Percentiles rank a stretch among this genome's conserved stretches.
Evolutionary conservation across 2,797 vertebrate species (phyloP).

Genomic region (Gallinago stenura): DNA sequence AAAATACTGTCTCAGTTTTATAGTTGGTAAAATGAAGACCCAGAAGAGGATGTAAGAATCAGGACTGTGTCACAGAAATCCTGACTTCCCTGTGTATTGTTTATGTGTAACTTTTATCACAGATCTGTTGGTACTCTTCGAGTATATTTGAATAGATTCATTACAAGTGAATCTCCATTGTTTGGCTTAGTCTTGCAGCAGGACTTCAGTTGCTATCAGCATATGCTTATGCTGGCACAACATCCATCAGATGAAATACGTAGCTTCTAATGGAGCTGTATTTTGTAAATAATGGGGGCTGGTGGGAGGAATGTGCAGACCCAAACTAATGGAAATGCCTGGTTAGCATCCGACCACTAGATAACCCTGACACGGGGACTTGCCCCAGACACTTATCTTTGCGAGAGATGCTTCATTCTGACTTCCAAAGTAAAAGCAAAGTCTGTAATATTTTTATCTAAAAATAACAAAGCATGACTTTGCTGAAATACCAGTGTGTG

Average conservation of each 20-base stretch:
- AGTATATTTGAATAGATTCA: fast-evolving
- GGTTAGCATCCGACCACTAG: constrained; percentile 4
- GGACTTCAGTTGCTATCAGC: neutral
- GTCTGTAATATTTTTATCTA: constrained; percentile 40
- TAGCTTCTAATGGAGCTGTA: neutral
- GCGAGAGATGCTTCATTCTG: neutral
- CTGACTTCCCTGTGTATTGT: neutral
- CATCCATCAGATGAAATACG: neutral
- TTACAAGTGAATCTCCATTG: neutral
- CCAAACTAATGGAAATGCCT: neutral
- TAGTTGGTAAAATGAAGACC: neutral
- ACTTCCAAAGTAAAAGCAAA: constrained; percentile 31
- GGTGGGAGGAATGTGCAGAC: constrained; percentile 5
- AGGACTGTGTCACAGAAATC: neutral
- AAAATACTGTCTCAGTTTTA: neutral
- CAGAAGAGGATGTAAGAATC: neutral
- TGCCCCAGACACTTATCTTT: neutral
- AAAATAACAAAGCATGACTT: neutral
- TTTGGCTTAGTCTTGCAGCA: neutral
- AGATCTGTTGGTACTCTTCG: neutral
- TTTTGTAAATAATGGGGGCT: neutral
- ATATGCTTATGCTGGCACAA: neutral
- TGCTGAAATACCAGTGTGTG: constrained; percentile 1
- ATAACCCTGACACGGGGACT: neutral
- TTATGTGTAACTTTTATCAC: neutral